These are phyloP conservation scores for Centroberyx gerrardi DNA, from an alignment of 2,797 vertebrate species.

Conservation along the genomic window DNA sequence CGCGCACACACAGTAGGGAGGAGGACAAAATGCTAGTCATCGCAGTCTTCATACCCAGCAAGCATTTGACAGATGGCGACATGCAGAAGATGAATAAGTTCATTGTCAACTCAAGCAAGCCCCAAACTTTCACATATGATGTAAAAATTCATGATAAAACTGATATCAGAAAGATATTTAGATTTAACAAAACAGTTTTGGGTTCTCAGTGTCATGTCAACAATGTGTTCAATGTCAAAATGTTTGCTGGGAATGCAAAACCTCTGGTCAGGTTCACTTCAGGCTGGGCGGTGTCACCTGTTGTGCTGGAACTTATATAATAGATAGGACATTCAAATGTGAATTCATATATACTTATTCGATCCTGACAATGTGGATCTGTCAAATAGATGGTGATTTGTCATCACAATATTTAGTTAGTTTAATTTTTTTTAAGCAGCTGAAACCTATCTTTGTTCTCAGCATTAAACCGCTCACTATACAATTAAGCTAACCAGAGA, in stretches of 20 bases:
- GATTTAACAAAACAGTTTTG: not conserved
- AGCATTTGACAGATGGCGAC: not conserved
- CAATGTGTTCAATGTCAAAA: no score
- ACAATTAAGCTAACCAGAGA: conserved; percentile 19
- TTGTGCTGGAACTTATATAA: no score
- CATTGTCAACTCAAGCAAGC: no score
- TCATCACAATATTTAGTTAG: not conserved
- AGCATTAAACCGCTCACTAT: not conserved
- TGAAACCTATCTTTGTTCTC: conserved; percentile 9
- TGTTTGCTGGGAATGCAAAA: no score
- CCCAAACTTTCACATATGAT: no score
- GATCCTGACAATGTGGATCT: not conserved
- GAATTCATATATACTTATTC: not conserved
- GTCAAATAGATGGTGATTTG: not conserved
- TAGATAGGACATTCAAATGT: no score
- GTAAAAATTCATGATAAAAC: no score
- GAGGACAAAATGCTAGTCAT: not conserved
- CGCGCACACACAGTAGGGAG: not conserved
- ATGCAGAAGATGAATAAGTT: not conserved
- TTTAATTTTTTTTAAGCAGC: no score
- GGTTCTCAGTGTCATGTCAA: no score
- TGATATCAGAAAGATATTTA: not conserved
- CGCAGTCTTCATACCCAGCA: not conserved
- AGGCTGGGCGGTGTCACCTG: no score
- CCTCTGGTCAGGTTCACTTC: not conserved